phyloP scores from a whole-genome alignment of 2,888 invertebrate genomes.

The Nemoura dubitans region DNA sequence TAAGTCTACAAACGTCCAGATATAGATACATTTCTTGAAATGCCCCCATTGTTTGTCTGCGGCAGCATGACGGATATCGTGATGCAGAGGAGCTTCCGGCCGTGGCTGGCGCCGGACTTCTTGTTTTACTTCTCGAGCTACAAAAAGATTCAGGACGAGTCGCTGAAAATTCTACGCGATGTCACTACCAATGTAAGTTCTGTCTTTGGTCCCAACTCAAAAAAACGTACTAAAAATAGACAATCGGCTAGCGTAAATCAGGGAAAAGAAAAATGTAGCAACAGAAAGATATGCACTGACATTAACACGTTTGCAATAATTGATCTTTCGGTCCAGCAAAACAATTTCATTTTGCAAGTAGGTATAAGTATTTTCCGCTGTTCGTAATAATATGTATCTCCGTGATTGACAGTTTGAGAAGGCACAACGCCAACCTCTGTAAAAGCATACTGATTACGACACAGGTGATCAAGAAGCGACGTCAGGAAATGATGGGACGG shows the following conservation, averaged over 20 bases:
- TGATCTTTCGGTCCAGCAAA: no score
- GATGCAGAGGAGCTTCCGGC: not conserved
- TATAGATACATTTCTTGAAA: not conserved
- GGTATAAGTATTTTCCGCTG: no score
- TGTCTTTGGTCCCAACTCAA: not conserved
- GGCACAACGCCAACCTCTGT: not conserved
- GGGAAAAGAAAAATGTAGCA: no score
- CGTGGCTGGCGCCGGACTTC: constrained; percentile 26
- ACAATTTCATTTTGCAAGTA: no score
- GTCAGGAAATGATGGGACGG: not conserved
- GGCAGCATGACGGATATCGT: constrained; percentile 17
- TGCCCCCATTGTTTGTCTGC: no score
- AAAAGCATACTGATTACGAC: not conserved
- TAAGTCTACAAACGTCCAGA: no score
- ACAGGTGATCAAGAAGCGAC: constrained; percentile 17
- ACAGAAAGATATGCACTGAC: no score
- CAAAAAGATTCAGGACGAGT: constrained; percentile 8
- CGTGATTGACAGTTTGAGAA: no score
- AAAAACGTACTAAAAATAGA: no score
- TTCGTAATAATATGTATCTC: no score
- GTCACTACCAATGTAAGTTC: constrained; percentile 27
- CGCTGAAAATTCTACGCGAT: constrained; percentile 34
- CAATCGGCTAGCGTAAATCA: no score
- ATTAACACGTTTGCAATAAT: no score
- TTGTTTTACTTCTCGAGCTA: constrained; percentile 18